Evolutionary conservation across 1,140 invertebrate genomes (phyloP), one percentile per base, ranked within the genome.

Genomic region (Antheraea pernyi): DNA sequence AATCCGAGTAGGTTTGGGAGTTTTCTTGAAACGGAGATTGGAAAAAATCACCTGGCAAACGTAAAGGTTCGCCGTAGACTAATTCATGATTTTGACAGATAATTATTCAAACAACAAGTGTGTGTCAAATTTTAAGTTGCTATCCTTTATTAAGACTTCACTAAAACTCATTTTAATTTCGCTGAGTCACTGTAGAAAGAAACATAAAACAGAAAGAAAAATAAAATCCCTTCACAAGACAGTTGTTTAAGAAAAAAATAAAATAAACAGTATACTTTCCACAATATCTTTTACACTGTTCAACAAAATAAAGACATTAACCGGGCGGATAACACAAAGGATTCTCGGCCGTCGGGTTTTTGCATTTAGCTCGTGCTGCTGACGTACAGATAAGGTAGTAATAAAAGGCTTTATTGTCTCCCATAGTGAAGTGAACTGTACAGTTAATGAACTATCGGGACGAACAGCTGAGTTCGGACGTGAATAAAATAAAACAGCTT

Each of bases 221-320:
- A 16, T 53, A 53, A 53, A 53, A 53, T 16, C 46, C 2, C 7
- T 7, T 3, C 7, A 6, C 6, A 53, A 53, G 16, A 53, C 46
- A 53, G 16, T 53, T 16, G 46, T 16, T 53, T 16, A 9, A 53
- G 0, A 53, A 53, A 53, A 53, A 53, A 6, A 5, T 53, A 16
- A n/a, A 53, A 53, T n/a, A 53, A 53, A 53, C 46, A 53, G 16
- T 53, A 53, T 53, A 42, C 11, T 42, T 53, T 53, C 46, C 46
- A 53, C 46, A 53, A 53, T 53, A 53, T 11, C 46, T 53, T 53
- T 53, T 53, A 11, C 5, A 53, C 11, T 53, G 11, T 6, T 53
- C 46, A 53, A 53, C 46, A 53, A 53, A 53, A 53, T 53, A 53
- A 53, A 53, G 46, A 53, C 46, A 53, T 53, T 53, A 53, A 53